Base-by-base conservation (phyloP, 2,113 vertebrate genomes). In the Nannospalax galili region DNA sequence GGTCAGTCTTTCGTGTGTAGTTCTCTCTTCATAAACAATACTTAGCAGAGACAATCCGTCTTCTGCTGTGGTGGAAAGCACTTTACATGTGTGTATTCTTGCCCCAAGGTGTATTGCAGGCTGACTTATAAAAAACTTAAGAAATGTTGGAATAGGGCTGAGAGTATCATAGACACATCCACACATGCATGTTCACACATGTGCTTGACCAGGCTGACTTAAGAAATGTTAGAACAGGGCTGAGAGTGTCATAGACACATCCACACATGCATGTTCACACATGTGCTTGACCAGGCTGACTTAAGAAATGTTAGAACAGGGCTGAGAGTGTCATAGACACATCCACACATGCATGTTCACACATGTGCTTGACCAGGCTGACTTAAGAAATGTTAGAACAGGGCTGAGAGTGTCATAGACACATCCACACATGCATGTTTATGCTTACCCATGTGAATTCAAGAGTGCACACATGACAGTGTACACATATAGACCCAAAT, bases 381-480 rank as follows among this genome's bases (percentile, higher is more conserved):
- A 42, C 60, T 86, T 45, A 40, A n/a, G 81, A 37, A 7, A 5
- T 62, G 16, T 45, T 19, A 35, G 22, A 52, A 3, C 2, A 8
- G 26, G 60, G 4, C 28, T 11, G 22, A 86, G n/a, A 30, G 62
- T 32, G 40, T 4, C 69, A 0, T 2, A 2, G 9, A 24, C 26
- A 64, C 20, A 48, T 74, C 32, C 70, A 22, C 5, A 11, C 0
- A 19, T 11, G 14, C 42, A 35, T 6, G 3, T 24, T 20, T n/a
- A n/a, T n/a, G n/a, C n/a, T n/a, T n/a, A n/a, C 22, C 2, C 35
- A 32, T 56, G 32, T 56, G 48, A 30, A 72, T 72, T 37, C 0
- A 20, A 2, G 19, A 16, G 0, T 0, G 0, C 2, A 1, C 1
- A 8, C 26, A 0, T 16, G 3, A 35, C 67, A 14, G 1, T 48